These are phyloP conservation scores for Chelmon rostratus DNA, from an alignment of 2,797 vertebrate genomes.

Conservation along the genomic window DNA sequence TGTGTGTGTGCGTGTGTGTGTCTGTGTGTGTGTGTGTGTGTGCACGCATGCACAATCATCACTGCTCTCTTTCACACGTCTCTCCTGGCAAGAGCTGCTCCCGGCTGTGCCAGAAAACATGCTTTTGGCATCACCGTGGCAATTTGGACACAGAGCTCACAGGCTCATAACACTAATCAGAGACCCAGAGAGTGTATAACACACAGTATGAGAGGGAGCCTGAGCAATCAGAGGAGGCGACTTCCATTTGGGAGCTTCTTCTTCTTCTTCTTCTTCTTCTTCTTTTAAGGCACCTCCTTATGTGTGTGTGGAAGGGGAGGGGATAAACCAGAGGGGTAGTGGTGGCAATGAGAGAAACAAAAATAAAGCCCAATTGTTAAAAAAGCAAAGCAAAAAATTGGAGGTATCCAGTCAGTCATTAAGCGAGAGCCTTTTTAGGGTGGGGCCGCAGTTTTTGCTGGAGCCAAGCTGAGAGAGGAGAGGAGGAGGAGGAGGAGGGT, in stretches of 20 bases:
- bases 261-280: neutral
- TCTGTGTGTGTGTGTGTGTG: slow-evolving; percentile 6
- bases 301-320: slow-evolving; percentile 17
- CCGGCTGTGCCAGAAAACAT: slow-evolving; percentile 73
- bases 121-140: slow-evolving; percentile 62
- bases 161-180: slow-evolving; percentile 51
- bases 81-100: slow-evolving; percentile 52
- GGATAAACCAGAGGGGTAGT: slow-evolving; percentile 5
- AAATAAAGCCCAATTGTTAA: slow-evolving; percentile 23
- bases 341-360: slow-evolving; percentile 14
- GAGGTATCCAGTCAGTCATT: slow-evolving; percentile 78
- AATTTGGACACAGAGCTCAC: slow-evolving; percentile 58
- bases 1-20: slow-evolving; percentile 27
- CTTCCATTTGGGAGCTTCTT: slow-evolving; percentile 29
- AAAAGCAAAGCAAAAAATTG: slow-evolving; percentile 49
- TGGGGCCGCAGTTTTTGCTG: slow-evolving; percentile 79
- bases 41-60: slow-evolving; percentile 40
- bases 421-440: slow-evolving; percentile 74
- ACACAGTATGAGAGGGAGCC: slow-evolving; percentile 47
- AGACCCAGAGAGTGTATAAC: slow-evolving; percentile 51
- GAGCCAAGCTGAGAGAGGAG: slow-evolving; percentile 60
- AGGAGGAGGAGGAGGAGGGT: slow-evolving; percentile 49
- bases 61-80: slow-evolving; percentile 73
- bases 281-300: slow-evolving; percentile 5
- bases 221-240: slow-evolving; percentile 42